Conservation (phyloP, 37 sponge, comb jelly and placozoan genomes). For the Spongia lamella region DNA sequence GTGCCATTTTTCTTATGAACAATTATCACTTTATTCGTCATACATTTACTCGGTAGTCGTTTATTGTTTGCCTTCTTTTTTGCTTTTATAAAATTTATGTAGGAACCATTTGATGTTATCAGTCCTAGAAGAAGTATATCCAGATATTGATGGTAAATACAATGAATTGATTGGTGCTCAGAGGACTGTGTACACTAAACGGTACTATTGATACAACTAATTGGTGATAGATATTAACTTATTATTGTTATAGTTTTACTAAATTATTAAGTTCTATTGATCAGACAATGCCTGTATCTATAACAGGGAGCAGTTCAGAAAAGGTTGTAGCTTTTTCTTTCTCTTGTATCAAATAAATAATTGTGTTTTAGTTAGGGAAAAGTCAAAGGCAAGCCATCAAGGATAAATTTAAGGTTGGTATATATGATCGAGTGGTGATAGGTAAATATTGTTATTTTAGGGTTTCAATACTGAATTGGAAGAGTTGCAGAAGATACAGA, state of each 20-base stretch:
- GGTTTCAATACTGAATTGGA: conserved; percentile 91
- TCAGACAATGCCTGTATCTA: no score
- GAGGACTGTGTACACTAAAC: conserved; percentile 60
- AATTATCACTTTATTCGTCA: conserved; percentile 86
- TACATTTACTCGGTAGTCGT: conserved; percentile 67
- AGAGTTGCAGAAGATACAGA: conserved; percentile 73
- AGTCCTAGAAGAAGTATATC: conserved; percentile 62
- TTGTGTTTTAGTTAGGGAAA: conserved; percentile 47
- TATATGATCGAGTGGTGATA: neutral
- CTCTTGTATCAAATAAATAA: no score
- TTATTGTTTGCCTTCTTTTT: neutral
- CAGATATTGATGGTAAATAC: conserved; percentile 73
- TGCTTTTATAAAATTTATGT: neutral
- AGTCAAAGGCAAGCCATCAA: conserved; percentile 69
- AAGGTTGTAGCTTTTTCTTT: no score
- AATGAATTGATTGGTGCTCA: conserved; percentile 50
- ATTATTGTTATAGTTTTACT: conserved; percentile 16
- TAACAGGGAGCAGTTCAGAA: no score
- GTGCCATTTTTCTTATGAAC: conserved; percentile 82
- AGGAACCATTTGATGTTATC: conserved; percentile 59
- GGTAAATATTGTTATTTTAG: conserved; percentile 28
- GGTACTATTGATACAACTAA: no score
- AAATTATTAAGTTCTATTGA: conserved; percentile 39
- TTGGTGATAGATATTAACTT: no score
- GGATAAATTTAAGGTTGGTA: conserved; percentile 82